Conservation (phyloP, 2,888 invertebrate species). For the Patella depressa region DNA sequence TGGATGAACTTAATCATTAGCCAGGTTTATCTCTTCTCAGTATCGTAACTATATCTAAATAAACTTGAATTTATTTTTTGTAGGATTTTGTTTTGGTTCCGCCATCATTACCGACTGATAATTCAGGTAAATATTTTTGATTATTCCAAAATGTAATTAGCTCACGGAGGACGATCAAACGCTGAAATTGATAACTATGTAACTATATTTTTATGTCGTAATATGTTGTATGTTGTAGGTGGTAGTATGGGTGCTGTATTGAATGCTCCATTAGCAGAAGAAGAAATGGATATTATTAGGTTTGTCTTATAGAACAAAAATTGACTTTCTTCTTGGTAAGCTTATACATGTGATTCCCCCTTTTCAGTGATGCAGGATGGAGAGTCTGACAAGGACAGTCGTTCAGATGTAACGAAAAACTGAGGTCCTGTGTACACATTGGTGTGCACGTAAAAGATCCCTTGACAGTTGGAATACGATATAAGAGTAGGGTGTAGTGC, state of each 20-base stretch:
- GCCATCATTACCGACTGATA: constrained; percentile 50
- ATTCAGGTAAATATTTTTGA: constrained; percentile 34
- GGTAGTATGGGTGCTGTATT: constrained; percentile 24
- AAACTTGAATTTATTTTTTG: constrained; percentile 20
- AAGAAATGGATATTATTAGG: constrained; percentile 38
- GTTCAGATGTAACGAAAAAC: no score
- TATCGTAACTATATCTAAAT: not conserved
- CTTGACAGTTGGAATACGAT: no score
- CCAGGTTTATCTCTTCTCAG: not conserved
- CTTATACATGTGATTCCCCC: no score
- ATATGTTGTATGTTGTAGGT: constrained; percentile 24
- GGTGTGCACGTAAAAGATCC: no score
- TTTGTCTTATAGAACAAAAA: no score
- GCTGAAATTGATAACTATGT: not conserved
- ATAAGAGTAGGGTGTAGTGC: no score
- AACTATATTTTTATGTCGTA: no score
- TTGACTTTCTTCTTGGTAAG: no score
- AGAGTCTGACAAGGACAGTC: no score
- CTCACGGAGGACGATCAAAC: not conserved
- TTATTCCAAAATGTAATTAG: not conserved
- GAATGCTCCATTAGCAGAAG: constrained; percentile 40
- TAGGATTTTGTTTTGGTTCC: constrained; percentile 69
- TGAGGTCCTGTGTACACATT: no score
- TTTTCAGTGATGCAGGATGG: no score
- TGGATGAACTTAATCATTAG: not conserved